These are phyloP conservation scores for Drosophila nigromelanica DNA, from an alignment of 1,140 invertebrate species.

Conservation along the genomic window DNA sequence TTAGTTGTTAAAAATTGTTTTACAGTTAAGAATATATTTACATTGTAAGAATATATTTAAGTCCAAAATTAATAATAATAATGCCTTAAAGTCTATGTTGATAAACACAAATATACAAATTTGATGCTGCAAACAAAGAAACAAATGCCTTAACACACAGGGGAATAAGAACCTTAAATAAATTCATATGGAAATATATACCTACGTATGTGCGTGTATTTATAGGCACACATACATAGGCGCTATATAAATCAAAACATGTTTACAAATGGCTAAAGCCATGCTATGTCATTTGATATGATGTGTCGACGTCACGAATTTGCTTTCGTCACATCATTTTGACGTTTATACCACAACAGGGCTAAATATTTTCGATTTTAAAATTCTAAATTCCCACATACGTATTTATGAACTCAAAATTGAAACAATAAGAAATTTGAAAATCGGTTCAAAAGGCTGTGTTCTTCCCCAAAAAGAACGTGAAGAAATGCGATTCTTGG, in stretches of 20 bases:
- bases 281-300: background rate
- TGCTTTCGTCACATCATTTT: conserved; percentile 26
- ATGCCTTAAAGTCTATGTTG: no score
- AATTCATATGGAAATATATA: background rate
- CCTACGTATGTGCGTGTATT: background rate
- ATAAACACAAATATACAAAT: no score
- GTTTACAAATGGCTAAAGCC: background rate
- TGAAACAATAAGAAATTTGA: background rate
- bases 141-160: background rate
- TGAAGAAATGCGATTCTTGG: conserved; percentile 8
- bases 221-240: background rate
- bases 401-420: conserved; percentile 7
- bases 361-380: background rate
- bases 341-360: background rate
- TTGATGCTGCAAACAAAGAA: background rate
- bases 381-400: background rate
- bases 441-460: background rate
- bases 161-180: background rate
- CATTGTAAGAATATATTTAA: background rate
- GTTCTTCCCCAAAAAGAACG: conserved; percentile 22
- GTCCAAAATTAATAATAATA: no score
- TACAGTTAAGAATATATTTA: background rate
- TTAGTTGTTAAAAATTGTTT: background rate
- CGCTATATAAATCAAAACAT: background rate
- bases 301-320: conserved; percentile 25